Evolutionary conservation across 2,113 vertebrate genomes (phyloP).

Genomic region (Xenus cinereus): DNA sequence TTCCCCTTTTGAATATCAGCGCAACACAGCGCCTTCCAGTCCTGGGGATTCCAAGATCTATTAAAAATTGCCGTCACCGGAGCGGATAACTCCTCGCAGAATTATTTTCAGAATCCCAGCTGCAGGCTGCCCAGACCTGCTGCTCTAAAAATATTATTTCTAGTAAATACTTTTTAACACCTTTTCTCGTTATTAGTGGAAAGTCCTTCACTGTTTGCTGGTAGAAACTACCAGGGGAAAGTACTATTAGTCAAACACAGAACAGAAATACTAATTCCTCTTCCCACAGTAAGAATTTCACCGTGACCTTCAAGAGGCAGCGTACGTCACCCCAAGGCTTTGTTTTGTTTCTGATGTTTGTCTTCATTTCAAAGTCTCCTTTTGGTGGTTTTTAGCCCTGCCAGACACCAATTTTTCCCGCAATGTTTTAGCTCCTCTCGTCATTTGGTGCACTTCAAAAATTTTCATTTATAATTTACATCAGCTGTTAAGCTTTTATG

Average conservation of each 20-base stretch:
- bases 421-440: not conserved
- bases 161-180: not conserved
- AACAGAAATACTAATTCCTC: not conserved
- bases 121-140: not conserved
- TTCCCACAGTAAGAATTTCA: fast-evolving
- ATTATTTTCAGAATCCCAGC: not conserved
- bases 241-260: not conserved
- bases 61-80: not conserved
- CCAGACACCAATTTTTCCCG: not conserved
- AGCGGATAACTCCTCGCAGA: fast-evolving
- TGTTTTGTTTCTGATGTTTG: not conserved
- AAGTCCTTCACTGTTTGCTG: not conserved
- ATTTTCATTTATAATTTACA: conserved; percentile 4
- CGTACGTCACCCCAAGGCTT: not conserved
- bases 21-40: not conserved
- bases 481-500: not conserved
- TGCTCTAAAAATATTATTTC: not conserved
- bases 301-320: not conserved
- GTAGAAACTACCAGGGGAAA: not conserved
- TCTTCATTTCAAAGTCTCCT: not conserved
- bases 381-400: not conserved
- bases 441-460: not conserved
- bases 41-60: not conserved
- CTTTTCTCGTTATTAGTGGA: not conserved
- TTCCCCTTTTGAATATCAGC: not conserved